Evolutionary conservation across 2,797 vertebrate genomes (phyloP).

Genomic region (Crax fasciolata): DNA sequence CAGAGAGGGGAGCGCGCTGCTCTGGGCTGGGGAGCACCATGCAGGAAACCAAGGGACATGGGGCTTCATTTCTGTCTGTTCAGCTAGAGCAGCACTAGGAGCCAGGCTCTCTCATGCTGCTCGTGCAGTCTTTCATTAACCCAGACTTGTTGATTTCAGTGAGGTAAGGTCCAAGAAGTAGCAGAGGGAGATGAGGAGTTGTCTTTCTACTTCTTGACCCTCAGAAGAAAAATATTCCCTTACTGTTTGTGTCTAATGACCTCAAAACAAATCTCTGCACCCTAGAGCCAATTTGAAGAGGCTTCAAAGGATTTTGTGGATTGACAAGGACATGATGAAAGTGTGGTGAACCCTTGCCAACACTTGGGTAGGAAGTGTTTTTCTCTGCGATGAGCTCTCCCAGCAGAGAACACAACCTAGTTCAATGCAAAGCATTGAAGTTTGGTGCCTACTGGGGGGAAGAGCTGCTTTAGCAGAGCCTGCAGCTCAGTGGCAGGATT

Average conservation of each 20-base stretch:
- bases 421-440: neutral
- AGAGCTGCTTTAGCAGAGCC: neutral
- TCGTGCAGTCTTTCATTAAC: neutral
- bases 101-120: neutral
- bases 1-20: neutral
- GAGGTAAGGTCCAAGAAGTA: fast-evolving
- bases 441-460: neutral
- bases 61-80: neutral
- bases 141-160: fast-evolving
- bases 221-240: neutral
- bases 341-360: neutral
- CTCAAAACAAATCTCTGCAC: neutral
- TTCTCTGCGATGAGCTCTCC: fast-evolving
- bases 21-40: too few species aligned
- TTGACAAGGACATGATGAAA: neutral
- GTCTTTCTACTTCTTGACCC: neutral
- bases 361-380: fast-evolving
- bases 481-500: too few species aligned
- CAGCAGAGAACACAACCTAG: neutral
- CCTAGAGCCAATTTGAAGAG: neutral
- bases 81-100: fast-evolving
- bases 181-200: fast-evolving
- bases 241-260: neutral
- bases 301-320: neutral
- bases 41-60: neutral